Base-by-base conservation (phyloP, 2,888 invertebrate species). In the Conchocele bisecta region DNA sequence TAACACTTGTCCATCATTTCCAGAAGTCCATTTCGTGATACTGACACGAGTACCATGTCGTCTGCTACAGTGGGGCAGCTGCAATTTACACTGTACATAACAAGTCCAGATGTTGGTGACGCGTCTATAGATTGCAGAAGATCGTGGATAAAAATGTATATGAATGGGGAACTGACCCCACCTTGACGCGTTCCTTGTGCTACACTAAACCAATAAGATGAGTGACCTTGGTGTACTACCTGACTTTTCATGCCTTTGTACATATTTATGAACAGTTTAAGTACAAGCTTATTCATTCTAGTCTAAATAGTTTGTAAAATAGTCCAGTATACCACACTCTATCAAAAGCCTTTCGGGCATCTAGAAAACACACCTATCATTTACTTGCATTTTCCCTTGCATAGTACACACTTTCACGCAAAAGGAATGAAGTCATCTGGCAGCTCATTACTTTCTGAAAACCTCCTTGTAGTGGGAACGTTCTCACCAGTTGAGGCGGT, bases 391-490 rank as follows among this genome's bases (percentile, higher is more conserved):
- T 31, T 20, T 58, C 58, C 17, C 20, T 44, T 5, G 44, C 46
- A 28, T 31, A 58, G 28, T 31, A 13, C 24, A 58, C 37, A 9
- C 42, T 24, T 37, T 60, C 60, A 37, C 60, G 33, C 4, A 37
- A 28, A 6, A 58, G n/a, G 33, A 58, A 66, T n/a, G 66, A 57
- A n/a, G 58, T 58, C 50, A 58, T 66, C 7, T 31, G 11, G 26
- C 66, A 58, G n/a, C 66, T 44, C 22, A 57, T n/a, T 15, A 35
- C 1, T 33, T 57, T 48, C 17, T 58, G 65, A 41, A 66, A 66
- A 13, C 57, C 58, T n/a, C 41, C 58, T 26, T 66, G 58, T 15
- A 51, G 42, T 7, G 31, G 41, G 24, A 20, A 17, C 0, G 5
- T 41, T 0, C 33, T 41, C 15, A 24, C 1, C 15, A 20, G 20